phyloP scores from a whole-genome alignment of 2,888 invertebrate genomes.

The Oxyscelio sp. region DNA sequence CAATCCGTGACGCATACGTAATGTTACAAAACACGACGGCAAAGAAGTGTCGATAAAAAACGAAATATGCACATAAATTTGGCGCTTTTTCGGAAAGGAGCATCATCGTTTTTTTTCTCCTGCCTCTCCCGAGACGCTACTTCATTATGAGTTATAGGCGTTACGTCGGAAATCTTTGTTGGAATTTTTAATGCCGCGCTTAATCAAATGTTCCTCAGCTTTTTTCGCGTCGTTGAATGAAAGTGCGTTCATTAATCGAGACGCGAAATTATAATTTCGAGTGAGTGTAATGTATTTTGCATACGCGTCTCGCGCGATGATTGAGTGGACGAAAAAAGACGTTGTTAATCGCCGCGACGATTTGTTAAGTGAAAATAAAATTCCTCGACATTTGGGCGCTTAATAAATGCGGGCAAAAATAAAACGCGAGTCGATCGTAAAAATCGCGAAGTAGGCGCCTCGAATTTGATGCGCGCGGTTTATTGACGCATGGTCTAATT shows the following conservation, averaged over 20 bases:
- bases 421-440: neutral
- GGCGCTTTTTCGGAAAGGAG: slow-evolving; percentile 25
- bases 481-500: slow-evolving; percentile 35
- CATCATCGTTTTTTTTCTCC: slow-evolving; percentile 1
- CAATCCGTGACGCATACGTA: slow-evolving; percentile 70
- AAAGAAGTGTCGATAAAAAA: slow-evolving; percentile 45
- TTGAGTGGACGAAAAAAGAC: neutral
- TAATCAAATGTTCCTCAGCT: slow-evolving; percentile 19
- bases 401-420: neutral
- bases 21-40: slow-evolving; percentile 49
- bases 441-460: slow-evolving; percentile 6
- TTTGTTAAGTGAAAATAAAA: slow-evolving; percentile 1
- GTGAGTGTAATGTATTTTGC: slow-evolving; percentile 9
- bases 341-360: neutral
- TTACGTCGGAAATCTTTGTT: slow-evolving; percentile 31
- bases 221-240: slow-evolving; percentile 7
- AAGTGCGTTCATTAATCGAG: slow-evolving; percentile 23
- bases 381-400: neutral
- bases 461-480: neutral
- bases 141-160: slow-evolving; percentile 30
- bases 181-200: slow-evolving; percentile 27
- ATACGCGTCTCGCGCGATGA: neutral
- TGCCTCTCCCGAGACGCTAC: neutral
- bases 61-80: slow-evolving; percentile 68
- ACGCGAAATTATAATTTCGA: slow-evolving; percentile 13